Base-by-base conservation (phyloP, 2,797 vertebrate species). In the Siniperca undulata region DNA sequence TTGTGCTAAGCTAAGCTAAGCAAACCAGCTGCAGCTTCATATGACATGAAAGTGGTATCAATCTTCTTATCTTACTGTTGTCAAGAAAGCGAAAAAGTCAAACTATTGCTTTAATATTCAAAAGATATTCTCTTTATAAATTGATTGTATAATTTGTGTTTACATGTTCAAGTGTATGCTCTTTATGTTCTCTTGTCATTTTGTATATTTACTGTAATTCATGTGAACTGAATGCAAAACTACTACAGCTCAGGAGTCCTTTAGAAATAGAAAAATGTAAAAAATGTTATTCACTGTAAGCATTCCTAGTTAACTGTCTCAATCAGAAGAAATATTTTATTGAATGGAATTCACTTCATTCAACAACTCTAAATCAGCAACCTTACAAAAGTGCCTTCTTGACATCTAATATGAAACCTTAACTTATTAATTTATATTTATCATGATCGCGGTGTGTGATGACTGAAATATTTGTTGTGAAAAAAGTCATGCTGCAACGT, bases 401-500 rank as follows among this genome's bases (percentile, higher is more conserved):
- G 19, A 70, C 34, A 24, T 68, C 77, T 52, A 66, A 59, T 55
- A 30, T 67, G 7, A 74, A 85, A 60, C 36, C n/a, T 58, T 89
- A 86, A 83, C 24, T 80, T 84, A 82, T 52, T 72, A 24, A 79
- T 20, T 19, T 83, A 55, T 78, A 60, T 83, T 82, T 72, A 69
- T 84, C 22, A 12, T 9, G 13, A 52, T 67, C 13, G 56, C 5
- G 5, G 46, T 86, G 81, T 92, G 85, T 83, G 42, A 90, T 90
- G 86, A 90, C 86, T 85, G 90, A 91, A 90, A 87, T 89, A 65
- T 62, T 58, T 16, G 5, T 60, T 56, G 53, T 85, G 53, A 89
- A 76, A 81, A 83, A 77, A 69, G 75, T 78, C 56, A n/a, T 56
- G 56, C 70, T 82, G 61, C 81, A 71, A 76, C 12, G 44, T 74